A percentile compares a stretch with the other conserved stretches of the same genome.
phyloP scores from a whole-genome alignment of 2,888 invertebrate genomes.

The Pandemis cinnamomeana region DNA sequence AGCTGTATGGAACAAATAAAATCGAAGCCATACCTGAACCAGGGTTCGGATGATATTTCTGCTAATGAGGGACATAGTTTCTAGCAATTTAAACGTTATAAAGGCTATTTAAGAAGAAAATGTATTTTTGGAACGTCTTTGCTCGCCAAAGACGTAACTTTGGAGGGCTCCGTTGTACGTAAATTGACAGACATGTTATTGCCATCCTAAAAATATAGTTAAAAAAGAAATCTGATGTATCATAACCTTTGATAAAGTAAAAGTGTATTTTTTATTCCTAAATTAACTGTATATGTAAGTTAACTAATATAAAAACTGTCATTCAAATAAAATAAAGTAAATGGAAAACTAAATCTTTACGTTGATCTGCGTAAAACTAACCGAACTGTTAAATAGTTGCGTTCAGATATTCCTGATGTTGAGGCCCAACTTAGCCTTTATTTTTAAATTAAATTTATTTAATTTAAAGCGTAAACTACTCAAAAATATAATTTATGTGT shows the following conservation, averaged over 20 bases:
- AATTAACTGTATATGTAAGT: background rate
- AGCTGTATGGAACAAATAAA: slow-evolving; percentile 15
- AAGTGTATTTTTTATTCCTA: background rate
- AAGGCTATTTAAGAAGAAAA: slow-evolving; percentile 60
- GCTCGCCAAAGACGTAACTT: slow-evolving; percentile 62
- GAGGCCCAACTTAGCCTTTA: background rate
- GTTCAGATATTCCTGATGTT: slow-evolving; percentile 14
- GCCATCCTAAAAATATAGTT: slow-evolving; percentile 29
- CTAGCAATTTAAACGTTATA: slow-evolving; percentile 49
- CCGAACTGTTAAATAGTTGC: background rate
- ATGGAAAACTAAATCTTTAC: background rate
- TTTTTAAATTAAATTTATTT: background rate
- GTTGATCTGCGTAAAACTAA: slow-evolving; percentile 7
- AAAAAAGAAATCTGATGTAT: background rate
- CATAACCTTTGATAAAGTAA: background rate
- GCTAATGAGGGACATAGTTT: slow-evolving; percentile 72
- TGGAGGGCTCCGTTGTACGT: slow-evolving; percentile 50
- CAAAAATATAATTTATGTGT: too few species aligned
- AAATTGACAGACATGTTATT: slow-evolving; percentile 50
- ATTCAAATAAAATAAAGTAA: background rate
- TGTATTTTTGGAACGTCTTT: slow-evolving; percentile 69
- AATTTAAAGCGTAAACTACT: background rate
- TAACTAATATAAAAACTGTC: background rate
- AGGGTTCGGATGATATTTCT: slow-evolving; percentile 73
- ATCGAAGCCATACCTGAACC: slow-evolving; percentile 65